Conservation (phyloP, 2,113 vertebrate species). For the Tyrannus savana region DNA sequence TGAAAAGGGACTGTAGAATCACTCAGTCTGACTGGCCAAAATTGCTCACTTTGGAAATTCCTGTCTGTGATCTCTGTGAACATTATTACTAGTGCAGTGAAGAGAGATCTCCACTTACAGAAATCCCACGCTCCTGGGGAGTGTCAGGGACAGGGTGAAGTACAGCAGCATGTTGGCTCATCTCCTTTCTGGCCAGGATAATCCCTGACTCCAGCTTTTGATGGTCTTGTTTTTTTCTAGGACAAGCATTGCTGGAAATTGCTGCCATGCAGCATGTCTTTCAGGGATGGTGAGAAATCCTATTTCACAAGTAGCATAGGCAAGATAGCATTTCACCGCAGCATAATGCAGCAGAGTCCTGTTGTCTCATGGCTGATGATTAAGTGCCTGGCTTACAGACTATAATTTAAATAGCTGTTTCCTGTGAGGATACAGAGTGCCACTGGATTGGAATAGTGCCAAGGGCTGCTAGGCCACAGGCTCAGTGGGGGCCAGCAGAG, state of each 20-base stretch:
- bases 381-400: neutral
- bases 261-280: neutral
- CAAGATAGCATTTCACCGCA: neutral
- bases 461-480: slow-evolving; percentile 12
- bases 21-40: neutral
- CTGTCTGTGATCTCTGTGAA: neutral
- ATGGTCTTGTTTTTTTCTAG: neutral
- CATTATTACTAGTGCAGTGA: neutral
- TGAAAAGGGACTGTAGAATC: neutral
- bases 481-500: slow-evolving; percentile 9
- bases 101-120: neutral
- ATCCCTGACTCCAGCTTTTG: neutral
- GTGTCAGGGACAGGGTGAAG: neutral
- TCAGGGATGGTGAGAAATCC: slow-evolving; percentile 3
- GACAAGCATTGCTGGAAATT: neutral
- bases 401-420: slow-evolving; percentile 32
- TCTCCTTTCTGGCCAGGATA: neutral
- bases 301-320: neutral
- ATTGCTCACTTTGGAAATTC: neutral
- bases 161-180: neutral
- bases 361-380: neutral
- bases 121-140: neutral
- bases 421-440: slow-evolving; percentile 36
- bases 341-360: neutral
- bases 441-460: slow-evolving; percentile 28